Evolutionary conservation across 2,113 vertebrate species (phyloP), one percentile per base, ranked within the genome.

Genomic region (Catharus bicknelli): DNA sequence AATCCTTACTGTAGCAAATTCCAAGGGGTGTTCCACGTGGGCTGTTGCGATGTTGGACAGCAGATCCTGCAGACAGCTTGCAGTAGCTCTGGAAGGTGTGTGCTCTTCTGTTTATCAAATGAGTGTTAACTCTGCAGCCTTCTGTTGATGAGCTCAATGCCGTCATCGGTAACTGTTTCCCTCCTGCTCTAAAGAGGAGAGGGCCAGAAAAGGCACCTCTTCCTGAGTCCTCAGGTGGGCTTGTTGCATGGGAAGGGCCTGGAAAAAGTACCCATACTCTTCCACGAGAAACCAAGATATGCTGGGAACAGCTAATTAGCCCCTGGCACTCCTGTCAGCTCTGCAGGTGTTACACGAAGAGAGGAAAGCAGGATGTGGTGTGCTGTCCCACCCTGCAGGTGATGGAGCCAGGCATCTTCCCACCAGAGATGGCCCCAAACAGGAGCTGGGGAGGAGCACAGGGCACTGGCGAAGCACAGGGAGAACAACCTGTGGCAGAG

Each of bases 61-160:
- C 47, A 1, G 58, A 92, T 84, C 84, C 58, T 79, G 84, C 91
- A 91, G 89, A 67, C 89, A 93, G 92, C 86, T 89, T 95, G 92
- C 90, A 58, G 90, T n/a, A 76, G 77, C 81, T 76, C 80, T 90
- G 74, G 74, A 95, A 96, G 84, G 89, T 95, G 73, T 85, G 89
- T 68, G 81, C 74, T 84, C 74, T 92, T 86, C 86, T 82, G 55
- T 90, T 93, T 69, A 69, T 79, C 74, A 22, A 59, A 77, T 30
- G 58, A 94, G n/a, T 80, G 82, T 87, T 94, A 82, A 61, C 84
- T 87, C 93, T 89, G 67, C 77, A 79, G 81, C 86, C 86, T 92
- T 89, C 86, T 92, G 93, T 89, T 84, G 92, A n/a, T 88, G 58
- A 94, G 91, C 76, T 90, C 73, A 93, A 90, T 94, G 81, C 94